Conservation (phyloP, 2,888 invertebrate species). For the Pherbina coryleti region DNA sequence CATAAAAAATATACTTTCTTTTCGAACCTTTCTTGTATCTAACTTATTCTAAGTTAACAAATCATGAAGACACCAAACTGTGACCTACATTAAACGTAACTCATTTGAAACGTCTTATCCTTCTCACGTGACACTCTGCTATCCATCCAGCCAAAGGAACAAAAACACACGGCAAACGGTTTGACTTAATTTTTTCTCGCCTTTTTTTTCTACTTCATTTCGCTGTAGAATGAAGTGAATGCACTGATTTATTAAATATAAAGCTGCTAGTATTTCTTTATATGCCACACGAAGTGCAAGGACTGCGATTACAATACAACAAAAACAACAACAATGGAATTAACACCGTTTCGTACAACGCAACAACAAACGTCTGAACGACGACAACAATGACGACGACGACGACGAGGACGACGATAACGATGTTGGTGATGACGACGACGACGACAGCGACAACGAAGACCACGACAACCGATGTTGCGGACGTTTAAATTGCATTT, state of each 20-base stretch:
- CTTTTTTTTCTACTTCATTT: too few species aligned
- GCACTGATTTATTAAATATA: not conserved
- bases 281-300: not conserved
- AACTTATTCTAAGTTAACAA: too few species aligned
- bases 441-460: constrained; percentile 2
- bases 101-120: not conserved
- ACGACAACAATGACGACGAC: not conserved
- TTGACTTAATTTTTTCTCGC: too few species aligned
- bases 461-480: constrained; percentile 4
- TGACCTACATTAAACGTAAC: constrained; percentile 21
- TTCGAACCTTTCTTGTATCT: too few species aligned
- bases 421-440: not conserved
- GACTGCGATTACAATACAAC: not conserved
- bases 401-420: not conserved
- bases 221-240: not conserved
- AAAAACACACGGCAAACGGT: too few species aligned
- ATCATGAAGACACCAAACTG: not conserved
- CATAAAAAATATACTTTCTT: too few species aligned
- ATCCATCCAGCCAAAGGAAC: not conserved
- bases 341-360: not conserved
- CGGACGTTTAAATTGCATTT: not conserved
- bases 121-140: not conserved
- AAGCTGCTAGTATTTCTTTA: not conserved
- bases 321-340: constrained; percentile 10
- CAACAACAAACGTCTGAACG: constrained; percentile 2